Conservation (phyloP, 2,797 vertebrate genomes). For the Triplophysa bombifrons region DNA sequence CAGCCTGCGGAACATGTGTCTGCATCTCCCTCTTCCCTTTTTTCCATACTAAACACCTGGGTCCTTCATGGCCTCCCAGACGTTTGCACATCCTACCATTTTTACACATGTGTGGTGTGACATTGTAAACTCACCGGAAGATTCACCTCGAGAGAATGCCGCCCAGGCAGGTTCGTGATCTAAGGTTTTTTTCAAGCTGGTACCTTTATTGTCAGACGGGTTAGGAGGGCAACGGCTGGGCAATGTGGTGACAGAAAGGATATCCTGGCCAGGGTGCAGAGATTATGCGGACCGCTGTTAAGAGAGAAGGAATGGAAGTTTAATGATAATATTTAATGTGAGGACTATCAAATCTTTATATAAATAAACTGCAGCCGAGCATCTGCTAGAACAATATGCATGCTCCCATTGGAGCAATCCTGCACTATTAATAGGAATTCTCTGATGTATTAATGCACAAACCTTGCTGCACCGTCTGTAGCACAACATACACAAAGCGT, state of each 20-base stretch:
- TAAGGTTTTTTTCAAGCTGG: slow-evolving; percentile 1
- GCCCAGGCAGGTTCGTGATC: background rate
- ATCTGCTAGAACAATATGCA: slow-evolving; percentile 45
- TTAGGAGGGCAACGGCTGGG: slow-evolving; percentile 15
- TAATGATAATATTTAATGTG: slow-evolving; percentile 7
- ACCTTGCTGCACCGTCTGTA: slow-evolving; percentile 5
- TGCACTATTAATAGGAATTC: slow-evolving; percentile 41
- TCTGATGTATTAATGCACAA: slow-evolving; percentile 20
- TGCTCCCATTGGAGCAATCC: slow-evolving; percentile 13
- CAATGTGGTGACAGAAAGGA: slow-evolving; percentile 39
- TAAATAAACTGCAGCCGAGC: slow-evolving; percentile 36
- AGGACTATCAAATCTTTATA: slow-evolving; percentile 22
- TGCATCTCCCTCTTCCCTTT: background rate
- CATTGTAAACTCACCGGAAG: slow-evolving; percentile 51
- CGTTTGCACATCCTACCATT: slow-evolving; percentile 3
- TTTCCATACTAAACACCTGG: slow-evolving; percentile 34
- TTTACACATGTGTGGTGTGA: slow-evolving; percentile 20
- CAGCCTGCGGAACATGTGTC: slow-evolving; percentile 39
- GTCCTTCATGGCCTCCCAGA: slow-evolving; percentile 3
- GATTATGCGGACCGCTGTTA: slow-evolving; percentile 57
- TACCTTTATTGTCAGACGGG: background rate
- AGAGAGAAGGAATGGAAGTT: slow-evolving; percentile 22
- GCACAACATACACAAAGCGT: slow-evolving; percentile 7
- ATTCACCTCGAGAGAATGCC: background rate
- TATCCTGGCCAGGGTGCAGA: slow-evolving; percentile 55